Percentiles rank a stretch among this genome's conserved stretches.
These are phyloP conservation scores for Holcopasites calliopsidis DNA, from an alignment of 1,140 invertebrate genomes.

Conservation along the genomic window DNA sequence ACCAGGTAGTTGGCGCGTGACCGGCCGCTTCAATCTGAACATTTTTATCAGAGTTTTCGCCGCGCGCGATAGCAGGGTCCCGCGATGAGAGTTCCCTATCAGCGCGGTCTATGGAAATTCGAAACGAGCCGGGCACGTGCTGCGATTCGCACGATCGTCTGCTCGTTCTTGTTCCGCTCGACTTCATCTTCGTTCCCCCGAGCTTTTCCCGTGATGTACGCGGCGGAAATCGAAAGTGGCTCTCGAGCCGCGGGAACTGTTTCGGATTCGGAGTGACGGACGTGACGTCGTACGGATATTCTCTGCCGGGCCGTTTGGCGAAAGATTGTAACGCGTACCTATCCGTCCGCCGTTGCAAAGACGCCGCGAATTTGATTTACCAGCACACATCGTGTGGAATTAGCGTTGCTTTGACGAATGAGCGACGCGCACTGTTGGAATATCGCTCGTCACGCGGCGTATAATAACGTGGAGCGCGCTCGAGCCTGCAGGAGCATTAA, in stretches of 20 bases:
- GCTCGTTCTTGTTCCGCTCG: too few species aligned
- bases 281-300: background rate
- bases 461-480: background rate
- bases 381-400: background rate
- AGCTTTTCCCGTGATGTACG: conserved; percentile 1
- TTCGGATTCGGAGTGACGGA: conserved; percentile 16
- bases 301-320: background rate
- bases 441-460: background rate
- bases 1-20: conserved; percentile 49
- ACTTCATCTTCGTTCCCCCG: background rate
- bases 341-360: background rate
- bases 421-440: background rate
- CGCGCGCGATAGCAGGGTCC: conserved; percentile 22
- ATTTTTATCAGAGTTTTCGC: conserved; percentile 58
- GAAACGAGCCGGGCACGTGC: conserved; percentile 53
- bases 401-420: conserved; percentile 6
- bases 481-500: background rate
- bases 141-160: conserved; percentile 49
- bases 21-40: conserved; percentile 41
- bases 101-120: conserved; percentile 50
- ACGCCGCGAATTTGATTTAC: background rate
- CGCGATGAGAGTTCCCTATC: conserved; percentile 43
- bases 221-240: conserved; percentile 56
- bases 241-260: conserved; percentile 29
- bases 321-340: too few species aligned